A percentile compares a stretch with the other conserved stretches of the same genome.
These are phyloP conservation scores for Trachymyrmex cornetzi DNA, from an alignment of 1,140 invertebrate genomes.

Conservation along the genomic window DNA sequence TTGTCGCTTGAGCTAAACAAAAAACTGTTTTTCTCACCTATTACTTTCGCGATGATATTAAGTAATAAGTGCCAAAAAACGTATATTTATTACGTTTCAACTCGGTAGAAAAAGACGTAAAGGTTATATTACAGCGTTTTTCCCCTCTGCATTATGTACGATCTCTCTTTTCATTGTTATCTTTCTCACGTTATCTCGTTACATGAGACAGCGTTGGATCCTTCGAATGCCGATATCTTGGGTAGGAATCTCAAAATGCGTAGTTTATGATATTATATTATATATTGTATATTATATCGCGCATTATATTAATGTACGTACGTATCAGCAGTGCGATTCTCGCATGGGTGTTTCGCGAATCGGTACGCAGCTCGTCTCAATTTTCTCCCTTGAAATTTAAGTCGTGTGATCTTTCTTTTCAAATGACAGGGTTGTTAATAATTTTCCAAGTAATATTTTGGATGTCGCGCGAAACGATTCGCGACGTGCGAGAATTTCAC, in stretches of 20 bases:
- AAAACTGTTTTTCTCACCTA: not conserved
- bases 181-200: not conserved
- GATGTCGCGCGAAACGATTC: constrained; percentile 48
- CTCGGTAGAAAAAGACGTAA: not conserved
- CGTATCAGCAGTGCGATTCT: constrained; percentile 67
- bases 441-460: not conserved
- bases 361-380: not conserved
- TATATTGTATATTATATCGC: constrained; percentile 71
- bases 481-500: constrained; percentile 50
- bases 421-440: not conserved
- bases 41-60: constrained; percentile 19
- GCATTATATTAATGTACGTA: constrained; percentile 74
- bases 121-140: not conserved
- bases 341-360: constrained; percentile 56
- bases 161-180: not conserved
- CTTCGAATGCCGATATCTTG: constrained; percentile 31
- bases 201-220: not conserved
- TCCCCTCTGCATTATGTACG: not conserved
- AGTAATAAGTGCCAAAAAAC: constrained; percentile 49
- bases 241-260: constrained; percentile 62
- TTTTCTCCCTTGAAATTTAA: not conserved
- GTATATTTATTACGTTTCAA: constrained; percentile 19
- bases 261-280: constrained; percentile 74
- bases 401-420: not conserved
- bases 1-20: not conserved